Conservation (phyloP, 2,888 invertebrate species). For the Lomographa bimaculata region DNA sequence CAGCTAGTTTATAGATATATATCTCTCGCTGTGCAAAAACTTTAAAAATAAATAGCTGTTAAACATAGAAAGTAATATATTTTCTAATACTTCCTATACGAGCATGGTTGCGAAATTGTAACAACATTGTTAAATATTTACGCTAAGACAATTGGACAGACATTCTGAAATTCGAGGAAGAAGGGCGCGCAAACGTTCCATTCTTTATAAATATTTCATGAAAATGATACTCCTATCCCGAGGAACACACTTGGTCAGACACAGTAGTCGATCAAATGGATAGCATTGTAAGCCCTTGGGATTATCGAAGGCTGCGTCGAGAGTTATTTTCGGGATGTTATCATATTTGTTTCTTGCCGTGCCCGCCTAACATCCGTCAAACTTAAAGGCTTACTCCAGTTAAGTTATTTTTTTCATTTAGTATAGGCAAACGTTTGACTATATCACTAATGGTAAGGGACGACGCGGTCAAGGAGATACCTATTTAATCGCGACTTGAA, state of each 20-base stretch:
- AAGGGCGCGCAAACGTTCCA: slow-evolving; percentile 8
- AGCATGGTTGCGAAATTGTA: slow-evolving; percentile 1
- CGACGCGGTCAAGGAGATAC: no score
- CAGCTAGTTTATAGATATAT: no score
- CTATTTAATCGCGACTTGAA: no score
- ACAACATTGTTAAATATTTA: slow-evolving; percentile 15
- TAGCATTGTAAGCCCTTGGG: slow-evolving; percentile 28
- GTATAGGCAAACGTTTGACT: no score
- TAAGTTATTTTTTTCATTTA: no score
- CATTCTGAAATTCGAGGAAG: slow-evolving; percentile 13
- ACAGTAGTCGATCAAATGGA: slow-evolving; percentile 18
- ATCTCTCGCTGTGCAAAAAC: no score
- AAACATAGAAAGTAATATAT: no score
- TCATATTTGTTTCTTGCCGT: no score
- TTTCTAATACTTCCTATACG: background rate
- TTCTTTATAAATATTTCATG: slow-evolving; percentile 23
- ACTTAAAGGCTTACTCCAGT: no score
- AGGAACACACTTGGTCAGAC: slow-evolving; percentile 13
- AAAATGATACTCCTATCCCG: slow-evolving; percentile 18
- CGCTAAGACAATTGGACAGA: slow-evolving; percentile 16
- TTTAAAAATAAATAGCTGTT: no score
- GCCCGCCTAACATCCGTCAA: no score
- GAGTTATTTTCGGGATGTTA: slow-evolving; percentile 35
- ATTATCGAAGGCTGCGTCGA: slow-evolving; percentile 31
- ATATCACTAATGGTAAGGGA: no score